Base-by-base conservation (phyloP, 2,888 invertebrate species). In the Lasioglossum pauxillum region DNA sequence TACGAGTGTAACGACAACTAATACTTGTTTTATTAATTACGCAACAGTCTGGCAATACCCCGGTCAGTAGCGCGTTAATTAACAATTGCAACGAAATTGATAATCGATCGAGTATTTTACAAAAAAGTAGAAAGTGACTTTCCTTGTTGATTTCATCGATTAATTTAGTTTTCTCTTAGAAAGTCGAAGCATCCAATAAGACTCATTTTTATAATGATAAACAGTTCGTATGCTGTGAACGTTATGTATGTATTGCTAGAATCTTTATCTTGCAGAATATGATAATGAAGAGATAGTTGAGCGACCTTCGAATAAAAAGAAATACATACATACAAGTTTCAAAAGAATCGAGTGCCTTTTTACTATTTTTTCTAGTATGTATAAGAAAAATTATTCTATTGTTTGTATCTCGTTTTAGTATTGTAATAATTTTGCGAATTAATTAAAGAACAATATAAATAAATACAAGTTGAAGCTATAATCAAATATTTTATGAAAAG, bases 161-260 rank as follows among this genome's bases (percentile, higher is more conserved):
- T n/a, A 74, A 75, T 38, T 57, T n/a, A 14, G 38, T 53, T 75
- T 75, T 75, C 53, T 53, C 49, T 38, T 69, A 75, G 38, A n/a
- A 75, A 57, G 53, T 53, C 19, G 38, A 74, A 35, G 23, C 12
- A 74, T 31, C 31, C 23, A 31, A 31, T 5, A 69, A 77, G 7
- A 35, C 35, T 44, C 5, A 69, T 44, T 38, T 38, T 38, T 69
- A 64, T 31, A 69, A 69, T 23, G 35, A 41, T 69, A 67, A 67
- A 35, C 8, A 67, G 31, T 23, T 67, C 16, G 31, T 16, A 31
- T 31, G 31, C 31, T 64, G 64, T 2, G 7, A 31, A 64, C 31
- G 27, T 16, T 31, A 3, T 5, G 27, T 27, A 14, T 27, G 27
- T 27, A 14, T 27, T 64, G 16, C 31, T 31, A 1, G 16, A 64